Percentiles rank a stretch among this genome's conserved stretches.
These are phyloP conservation scores for Caenorhabditis doughertyi DNA, from an alignment of 2,888 invertebrate species.

Conservation along the genomic window DNA sequence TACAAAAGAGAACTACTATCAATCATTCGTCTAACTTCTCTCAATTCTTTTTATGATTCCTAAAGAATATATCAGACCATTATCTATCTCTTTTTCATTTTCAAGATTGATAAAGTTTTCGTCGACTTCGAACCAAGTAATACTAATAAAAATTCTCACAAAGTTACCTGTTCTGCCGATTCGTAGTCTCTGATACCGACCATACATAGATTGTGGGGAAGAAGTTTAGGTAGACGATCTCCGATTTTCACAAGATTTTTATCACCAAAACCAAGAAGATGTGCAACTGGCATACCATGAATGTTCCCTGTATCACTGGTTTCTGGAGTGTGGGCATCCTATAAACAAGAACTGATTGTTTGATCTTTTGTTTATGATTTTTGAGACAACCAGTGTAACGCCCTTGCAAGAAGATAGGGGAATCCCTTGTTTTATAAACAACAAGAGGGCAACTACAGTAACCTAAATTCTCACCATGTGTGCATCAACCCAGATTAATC, in stretches of 20 bases:
- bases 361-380: slow-evolving; percentile 31
- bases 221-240: slow-evolving; percentile 74
- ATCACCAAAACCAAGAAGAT: slow-evolving; percentile 78
- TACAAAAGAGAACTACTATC: slow-evolving; percentile 32
- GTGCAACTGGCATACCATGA: slow-evolving; percentile 80
- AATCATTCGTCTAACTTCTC: slow-evolving; percentile 34
- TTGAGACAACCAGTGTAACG: background rate
- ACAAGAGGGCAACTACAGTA: slow-evolving; percentile 6
- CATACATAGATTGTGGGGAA: slow-evolving; percentile 75
- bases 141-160: slow-evolving; percentile 4
- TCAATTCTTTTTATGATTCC: slow-evolving; percentile 16
- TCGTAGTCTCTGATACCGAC: slow-evolving; percentile 79
- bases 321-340: slow-evolving; percentile 78
- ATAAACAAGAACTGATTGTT: slow-evolving; percentile 36
- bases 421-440: background rate
- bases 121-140: slow-evolving; percentile 5
- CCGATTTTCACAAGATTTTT: slow-evolving; percentile 66
- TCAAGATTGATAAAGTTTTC: background rate
- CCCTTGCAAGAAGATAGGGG: background rate
- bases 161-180: slow-evolving; percentile 74
- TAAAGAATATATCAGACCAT: slow-evolving; percentile 32
- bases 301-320: slow-evolving; percentile 76
- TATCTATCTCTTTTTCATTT: background rate
- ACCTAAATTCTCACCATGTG: slow-evolving; percentile 70
- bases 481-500: slow-evolving; percentile 80